phyloP scores from a whole-genome alignment of 2,888 invertebrate species.

The Drosophila rellima region DNA sequence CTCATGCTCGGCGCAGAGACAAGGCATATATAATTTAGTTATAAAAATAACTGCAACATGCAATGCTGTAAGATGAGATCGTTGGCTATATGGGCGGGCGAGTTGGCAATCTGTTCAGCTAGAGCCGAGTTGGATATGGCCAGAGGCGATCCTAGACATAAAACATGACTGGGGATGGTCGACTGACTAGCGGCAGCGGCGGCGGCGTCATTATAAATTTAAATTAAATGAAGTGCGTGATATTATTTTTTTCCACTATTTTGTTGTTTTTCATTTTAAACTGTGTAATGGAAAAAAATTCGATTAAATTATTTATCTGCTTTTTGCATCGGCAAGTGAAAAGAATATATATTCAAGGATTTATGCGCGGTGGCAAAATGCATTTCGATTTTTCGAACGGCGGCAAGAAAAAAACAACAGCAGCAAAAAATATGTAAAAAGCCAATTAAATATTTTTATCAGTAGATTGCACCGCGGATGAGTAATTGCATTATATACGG shows the following conservation, averaged over 20 bases:
- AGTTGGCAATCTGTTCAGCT: conserved; percentile 12
- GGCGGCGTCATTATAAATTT: conserved; percentile 81
- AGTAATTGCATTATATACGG: conserved; percentile 82
- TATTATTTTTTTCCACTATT: conserved; percentile 38
- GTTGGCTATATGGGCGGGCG: conserved; percentile 48
- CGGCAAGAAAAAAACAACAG: conserved; percentile 6
- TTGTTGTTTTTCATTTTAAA: conserved; percentile 25
- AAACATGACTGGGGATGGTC: conserved; percentile 50
- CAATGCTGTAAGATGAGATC: conserved; percentile 76
- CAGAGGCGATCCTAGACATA: conserved; percentile 44
- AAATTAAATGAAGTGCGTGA: conserved; percentile 79
- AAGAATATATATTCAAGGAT: conserved; percentile 46
- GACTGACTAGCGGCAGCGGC: conserved; percentile 45
- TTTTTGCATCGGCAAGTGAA: conserved; percentile 58
- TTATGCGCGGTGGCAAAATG: conserved; percentile 75
- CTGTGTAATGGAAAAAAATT: conserved; percentile 68
- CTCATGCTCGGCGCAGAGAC: conserved; percentile 35
- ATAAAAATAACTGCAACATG: conserved; percentile 84
- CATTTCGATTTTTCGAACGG: conserved; percentile 65
- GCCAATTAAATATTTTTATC: conserved; percentile 81
- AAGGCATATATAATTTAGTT: conserved; percentile 84
- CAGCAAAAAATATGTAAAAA: conserved; percentile 59
- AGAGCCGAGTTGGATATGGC: conserved; percentile 25
- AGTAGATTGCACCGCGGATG: conserved; percentile 75
- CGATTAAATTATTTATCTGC: conserved; percentile 82